A percentile compares a stretch with the other conserved stretches of the same genome.
These are phyloP conservation scores for Plutomurus gul DNA, from an alignment of 1,140 invertebrate genomes.

Conservation along the genomic window DNA sequence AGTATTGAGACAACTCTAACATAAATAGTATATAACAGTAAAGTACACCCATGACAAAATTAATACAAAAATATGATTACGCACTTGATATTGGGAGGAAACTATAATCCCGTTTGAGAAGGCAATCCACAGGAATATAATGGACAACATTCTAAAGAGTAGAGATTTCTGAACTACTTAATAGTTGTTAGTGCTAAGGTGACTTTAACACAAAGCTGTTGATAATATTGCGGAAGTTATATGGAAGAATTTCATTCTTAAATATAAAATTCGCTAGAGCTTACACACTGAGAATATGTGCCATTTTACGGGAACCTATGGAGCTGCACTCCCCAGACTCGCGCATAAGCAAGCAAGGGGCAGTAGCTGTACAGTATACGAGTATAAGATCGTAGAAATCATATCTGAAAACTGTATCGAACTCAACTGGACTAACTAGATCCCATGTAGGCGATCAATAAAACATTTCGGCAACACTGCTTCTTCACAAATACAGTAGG, in stretches of 20 bases:
- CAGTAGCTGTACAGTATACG: not conserved
- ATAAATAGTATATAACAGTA: too few relatives aligned
- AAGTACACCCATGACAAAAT: too few relatives aligned
- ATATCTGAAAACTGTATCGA: too few relatives aligned
- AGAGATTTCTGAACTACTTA: not conserved
- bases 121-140: slow-evolving; percentile 3
- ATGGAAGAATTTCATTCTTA: not conserved
- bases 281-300: too few relatives aligned
- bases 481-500: too few relatives aligned
- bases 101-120: not conserved
- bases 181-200: not conserved
- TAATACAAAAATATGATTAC: not conserved
- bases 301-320: slow-evolving; percentile 8
- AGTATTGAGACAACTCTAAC: too few relatives aligned
- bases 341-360: not conserved
- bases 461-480: too few relatives aligned
- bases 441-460: too few relatives aligned
- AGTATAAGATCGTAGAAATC: too few relatives aligned
- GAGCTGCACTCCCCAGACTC: not conserved
- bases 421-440: too few relatives aligned
- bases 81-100: not conserved
- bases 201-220: not conserved
- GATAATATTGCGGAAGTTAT: not conserved
- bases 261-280: not conserved
- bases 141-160: not conserved